Evolutionary conservation across 1,140 invertebrate genomes (phyloP).

Genomic region (Bombus turneri): DNA sequence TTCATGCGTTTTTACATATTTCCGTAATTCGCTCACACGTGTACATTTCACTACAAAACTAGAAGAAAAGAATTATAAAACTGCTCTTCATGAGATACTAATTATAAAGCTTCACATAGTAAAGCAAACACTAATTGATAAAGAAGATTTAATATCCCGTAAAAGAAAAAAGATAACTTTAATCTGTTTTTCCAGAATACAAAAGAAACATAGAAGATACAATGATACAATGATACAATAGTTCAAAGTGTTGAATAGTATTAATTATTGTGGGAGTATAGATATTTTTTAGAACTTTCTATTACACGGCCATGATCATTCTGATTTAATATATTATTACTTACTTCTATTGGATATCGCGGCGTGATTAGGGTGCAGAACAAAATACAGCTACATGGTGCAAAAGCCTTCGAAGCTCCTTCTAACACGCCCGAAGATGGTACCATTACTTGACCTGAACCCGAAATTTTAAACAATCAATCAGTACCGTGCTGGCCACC

Average conservation of each 20-base stretch:
- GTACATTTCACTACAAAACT: too few species aligned
- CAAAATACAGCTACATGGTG: background rate
- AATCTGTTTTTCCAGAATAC: background rate
- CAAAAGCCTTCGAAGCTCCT: background rate
- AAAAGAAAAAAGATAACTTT: background rate
- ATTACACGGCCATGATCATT: background rate
- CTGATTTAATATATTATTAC: background rate
- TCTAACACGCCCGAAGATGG: background rate
- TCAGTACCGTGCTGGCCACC: background rate
- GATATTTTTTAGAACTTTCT: background rate
- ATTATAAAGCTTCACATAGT: too few species aligned
- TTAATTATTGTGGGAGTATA: background rate
- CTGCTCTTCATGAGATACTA: too few species aligned
- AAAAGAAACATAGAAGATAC: too few species aligned
- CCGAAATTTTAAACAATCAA: too few species aligned
- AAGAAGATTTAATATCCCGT: too few species aligned
- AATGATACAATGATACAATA: too few species aligned
- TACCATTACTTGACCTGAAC: too few species aligned
- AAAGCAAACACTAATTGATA: too few species aligned
- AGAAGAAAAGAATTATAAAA: too few species aligned
- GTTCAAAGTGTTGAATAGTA: background rate
- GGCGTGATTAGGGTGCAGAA: background rate
- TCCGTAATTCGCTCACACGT: too few species aligned
- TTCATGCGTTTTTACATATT: too few species aligned
- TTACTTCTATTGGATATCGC: background rate